Evolutionary conservation across 2,113 vertebrate species (phyloP).

Genomic region (Pontoporia blainvillei): DNA sequence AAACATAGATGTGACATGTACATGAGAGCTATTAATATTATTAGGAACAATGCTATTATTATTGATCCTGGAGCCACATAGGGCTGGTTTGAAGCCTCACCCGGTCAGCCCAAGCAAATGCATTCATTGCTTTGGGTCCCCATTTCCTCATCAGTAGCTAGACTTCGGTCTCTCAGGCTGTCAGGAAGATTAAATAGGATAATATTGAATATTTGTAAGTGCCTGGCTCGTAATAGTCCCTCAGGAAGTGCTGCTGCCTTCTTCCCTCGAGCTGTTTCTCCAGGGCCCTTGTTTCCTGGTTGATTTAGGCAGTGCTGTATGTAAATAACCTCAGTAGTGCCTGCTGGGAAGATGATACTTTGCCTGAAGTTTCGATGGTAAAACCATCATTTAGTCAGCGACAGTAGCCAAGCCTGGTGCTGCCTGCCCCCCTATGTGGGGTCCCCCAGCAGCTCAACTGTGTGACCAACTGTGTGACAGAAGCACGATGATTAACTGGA

Average conservation of each 20-base stretch:
- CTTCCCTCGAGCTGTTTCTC: neutral
- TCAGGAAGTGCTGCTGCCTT: neutral
- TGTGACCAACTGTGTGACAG: neutral
- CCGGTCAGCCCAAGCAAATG: neutral
- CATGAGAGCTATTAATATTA: neutral
- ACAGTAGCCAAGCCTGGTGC: neutral
- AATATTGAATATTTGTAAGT: neutral
- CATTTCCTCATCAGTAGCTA: neutral
- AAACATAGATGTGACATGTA: neutral
- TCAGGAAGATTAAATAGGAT: neutral
- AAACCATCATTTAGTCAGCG: neutral
- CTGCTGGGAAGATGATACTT: neutral
- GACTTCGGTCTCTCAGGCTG: neutral
- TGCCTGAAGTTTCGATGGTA: neutral
- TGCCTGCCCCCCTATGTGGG: fast-evolving
- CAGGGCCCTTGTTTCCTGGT: neutral
- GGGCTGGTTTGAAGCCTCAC: neutral
- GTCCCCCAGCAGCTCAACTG: neutral
- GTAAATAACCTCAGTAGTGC: neutral
- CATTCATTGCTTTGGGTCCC: neutral
- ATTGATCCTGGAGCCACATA: neutral
- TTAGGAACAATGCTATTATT: neutral
- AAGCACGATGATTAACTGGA: neutral
- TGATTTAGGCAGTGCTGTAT: neutral
- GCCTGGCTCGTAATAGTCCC: neutral